A percentile compares a stretch with the other conserved stretches of the same genome.
phyloP scores from a whole-genome alignment of 2,888 invertebrate species.

The Tanypteryx hageni region DNA sequence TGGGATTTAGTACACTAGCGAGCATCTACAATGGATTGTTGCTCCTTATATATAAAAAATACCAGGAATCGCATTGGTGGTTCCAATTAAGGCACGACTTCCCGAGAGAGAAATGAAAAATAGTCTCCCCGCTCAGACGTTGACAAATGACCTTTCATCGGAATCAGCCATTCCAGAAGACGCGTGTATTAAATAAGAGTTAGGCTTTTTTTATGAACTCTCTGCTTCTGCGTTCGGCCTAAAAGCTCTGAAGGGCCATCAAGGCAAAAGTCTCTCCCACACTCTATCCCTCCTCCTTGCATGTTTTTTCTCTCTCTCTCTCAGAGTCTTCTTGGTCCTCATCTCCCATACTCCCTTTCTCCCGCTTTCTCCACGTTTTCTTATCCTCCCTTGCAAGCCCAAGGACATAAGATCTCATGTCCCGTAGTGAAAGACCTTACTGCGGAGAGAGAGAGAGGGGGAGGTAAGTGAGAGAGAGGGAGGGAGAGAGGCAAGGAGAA shows the following conservation, averaged over 20 bases:
- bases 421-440: no score
- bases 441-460: neutral
- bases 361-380: neutral
- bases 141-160: constrained; percentile 62
- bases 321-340: neutral
- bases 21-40: constrained; percentile 35
- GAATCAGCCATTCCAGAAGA: constrained; percentile 30
- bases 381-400: neutral
- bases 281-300: neutral
- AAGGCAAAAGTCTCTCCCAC: neutral
- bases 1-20: neutral
- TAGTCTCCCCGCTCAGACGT: constrained; percentile 40
- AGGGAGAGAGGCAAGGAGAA: neutral
- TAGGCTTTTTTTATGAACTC: constrained; percentile 44
- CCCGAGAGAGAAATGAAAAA: constrained; percentile 37
- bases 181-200: constrained; percentile 60
- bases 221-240: neutral
- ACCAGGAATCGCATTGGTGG: constrained; percentile 14
- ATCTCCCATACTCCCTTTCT: neutral
- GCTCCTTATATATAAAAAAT: neutral
- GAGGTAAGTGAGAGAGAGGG: neutral
- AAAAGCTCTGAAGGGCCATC: neutral
- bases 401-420: neutral
- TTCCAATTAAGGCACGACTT: constrained; percentile 52
- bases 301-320: neutral